phyloP scores from a whole-genome alignment of 92 coral and sea anemone species.

The Porites cylindrica region DNA sequence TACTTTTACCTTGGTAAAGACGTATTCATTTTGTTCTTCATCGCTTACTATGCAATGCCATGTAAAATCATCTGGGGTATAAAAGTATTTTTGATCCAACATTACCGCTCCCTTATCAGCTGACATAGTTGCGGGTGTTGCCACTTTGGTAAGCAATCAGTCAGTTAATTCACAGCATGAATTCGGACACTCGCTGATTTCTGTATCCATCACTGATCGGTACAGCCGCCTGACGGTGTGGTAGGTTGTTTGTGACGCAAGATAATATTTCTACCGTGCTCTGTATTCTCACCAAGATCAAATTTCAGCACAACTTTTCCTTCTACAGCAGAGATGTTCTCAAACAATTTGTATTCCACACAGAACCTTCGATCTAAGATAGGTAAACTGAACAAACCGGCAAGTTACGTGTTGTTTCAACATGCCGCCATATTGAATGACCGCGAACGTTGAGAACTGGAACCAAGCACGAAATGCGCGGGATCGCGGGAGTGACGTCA shows the following conservation, averaged over 20 bases:
- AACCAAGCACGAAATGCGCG: no score
- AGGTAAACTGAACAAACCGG: neutral
- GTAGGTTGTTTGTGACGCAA: neutral
- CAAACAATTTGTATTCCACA: neutral
- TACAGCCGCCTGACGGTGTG: neutral
- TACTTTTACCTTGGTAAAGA: constrained; percentile 27
- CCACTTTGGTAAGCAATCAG: neutral
- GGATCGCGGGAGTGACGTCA: no score
- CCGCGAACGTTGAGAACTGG: neutral
- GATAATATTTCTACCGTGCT: no score
- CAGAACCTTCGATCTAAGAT: neutral
- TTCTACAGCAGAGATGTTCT: neutral
- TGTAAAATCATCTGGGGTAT: constrained; percentile 26
- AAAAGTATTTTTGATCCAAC: neutral
- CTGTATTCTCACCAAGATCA: neutral
- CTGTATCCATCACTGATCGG: neutral
- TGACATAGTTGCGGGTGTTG: neutral
- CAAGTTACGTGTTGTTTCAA: neutral
- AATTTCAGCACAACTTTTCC: neutral
- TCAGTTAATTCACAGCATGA: neutral
- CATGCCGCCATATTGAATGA: neutral
- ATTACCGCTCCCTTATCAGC: neutral
- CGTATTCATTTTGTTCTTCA: neutral
- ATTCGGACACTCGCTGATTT: neutral
- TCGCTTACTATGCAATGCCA: constrained; percentile 10